Evolutionary conservation across 2,797 vertebrate species (phyloP).

Genomic region (Brotula barbata): DNA sequence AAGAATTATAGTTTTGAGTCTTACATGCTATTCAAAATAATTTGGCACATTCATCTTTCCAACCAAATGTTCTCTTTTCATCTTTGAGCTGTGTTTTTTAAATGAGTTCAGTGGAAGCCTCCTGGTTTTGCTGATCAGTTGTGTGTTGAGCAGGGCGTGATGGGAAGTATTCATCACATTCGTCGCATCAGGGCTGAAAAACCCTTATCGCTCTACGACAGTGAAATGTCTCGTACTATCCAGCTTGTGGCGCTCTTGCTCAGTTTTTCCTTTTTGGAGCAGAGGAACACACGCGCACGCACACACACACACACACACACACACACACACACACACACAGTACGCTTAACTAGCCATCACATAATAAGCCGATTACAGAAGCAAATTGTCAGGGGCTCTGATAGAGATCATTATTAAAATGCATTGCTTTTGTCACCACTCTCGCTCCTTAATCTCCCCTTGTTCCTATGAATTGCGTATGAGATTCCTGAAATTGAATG

Average conservation of each 20-base stretch:
- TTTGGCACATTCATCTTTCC: too few species aligned
- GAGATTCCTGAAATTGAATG: conserved; percentile 99
- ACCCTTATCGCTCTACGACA: too few species aligned
- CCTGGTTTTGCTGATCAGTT: too few species aligned
- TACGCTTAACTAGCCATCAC: conserved; percentile 89
- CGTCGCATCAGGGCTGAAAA: too few species aligned
- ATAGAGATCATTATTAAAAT: conserved; percentile 94
- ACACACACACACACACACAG: conserved; percentile 54
- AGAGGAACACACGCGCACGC: conserved; percentile 22
- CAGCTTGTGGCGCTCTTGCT: conserved; percentile 59
- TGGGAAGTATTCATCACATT: too few species aligned
- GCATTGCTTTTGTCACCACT: conserved; percentile 88
- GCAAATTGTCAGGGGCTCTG: conserved; percentile 84
- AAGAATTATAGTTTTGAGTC: too few species aligned
- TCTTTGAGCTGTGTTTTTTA: too few species aligned
- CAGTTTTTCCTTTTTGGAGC: conserved; percentile 28
- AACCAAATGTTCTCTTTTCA: too few species aligned
- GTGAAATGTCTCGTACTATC: not conserved
- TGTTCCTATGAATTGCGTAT: conserved; percentile 96
- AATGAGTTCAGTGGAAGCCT: too few species aligned
- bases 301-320: conserved; percentile 49
- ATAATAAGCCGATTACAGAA: conserved; percentile 89
- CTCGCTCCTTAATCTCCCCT: conserved; percentile 92
- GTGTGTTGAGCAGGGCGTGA: too few species aligned
- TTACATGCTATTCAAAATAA: too few species aligned